Percentiles rank a stretch among this genome's conserved stretches.
phyloP scores from a whole-genome alignment of 2,113 vertebrate genomes.

The Cyanocitta stelleri region DNA sequence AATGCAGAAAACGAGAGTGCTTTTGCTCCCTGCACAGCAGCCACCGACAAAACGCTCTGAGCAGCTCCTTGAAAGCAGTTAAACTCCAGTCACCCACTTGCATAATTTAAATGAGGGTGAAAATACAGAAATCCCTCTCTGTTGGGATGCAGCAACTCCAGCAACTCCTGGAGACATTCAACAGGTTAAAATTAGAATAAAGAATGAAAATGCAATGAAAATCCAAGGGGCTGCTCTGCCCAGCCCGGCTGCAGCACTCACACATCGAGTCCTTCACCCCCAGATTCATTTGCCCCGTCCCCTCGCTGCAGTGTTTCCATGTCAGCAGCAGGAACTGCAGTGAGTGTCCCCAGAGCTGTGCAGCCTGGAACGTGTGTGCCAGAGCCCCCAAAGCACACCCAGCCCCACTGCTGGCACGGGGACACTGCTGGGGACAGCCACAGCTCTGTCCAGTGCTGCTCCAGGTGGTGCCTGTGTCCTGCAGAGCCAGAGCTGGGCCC shows the following conservation, averaged over 20 bases:
- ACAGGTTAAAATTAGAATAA: neutral
- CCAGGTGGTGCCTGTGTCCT: neutral
- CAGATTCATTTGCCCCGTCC: neutral
- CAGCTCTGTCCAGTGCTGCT: neutral
- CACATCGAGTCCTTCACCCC: neutral
- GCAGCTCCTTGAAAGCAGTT: neutral
- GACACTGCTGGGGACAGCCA: neutral
- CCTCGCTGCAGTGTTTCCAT: neutral
- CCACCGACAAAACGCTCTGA: neutral
- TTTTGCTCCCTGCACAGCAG: neutral
- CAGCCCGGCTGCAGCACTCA: neutral
- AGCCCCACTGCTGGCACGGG: neutral
- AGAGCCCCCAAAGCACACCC: accelerated
- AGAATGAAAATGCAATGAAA: accelerated
- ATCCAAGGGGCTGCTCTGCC: neutral
- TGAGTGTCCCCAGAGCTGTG: neutral
- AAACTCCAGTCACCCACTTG: neutral
- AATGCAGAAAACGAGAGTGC: neutral
- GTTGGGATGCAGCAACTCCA: neutral
- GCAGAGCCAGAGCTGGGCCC: neutral
- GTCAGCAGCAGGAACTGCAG: neutral
- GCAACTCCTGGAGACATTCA: neutral
- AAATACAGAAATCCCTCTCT: neutral
- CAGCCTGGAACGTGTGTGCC: accelerated
- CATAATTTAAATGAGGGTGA: neutral